Evolutionary conservation across 2,113 vertebrate genomes (phyloP).

Genomic region (Catagonus wagneri): DNA sequence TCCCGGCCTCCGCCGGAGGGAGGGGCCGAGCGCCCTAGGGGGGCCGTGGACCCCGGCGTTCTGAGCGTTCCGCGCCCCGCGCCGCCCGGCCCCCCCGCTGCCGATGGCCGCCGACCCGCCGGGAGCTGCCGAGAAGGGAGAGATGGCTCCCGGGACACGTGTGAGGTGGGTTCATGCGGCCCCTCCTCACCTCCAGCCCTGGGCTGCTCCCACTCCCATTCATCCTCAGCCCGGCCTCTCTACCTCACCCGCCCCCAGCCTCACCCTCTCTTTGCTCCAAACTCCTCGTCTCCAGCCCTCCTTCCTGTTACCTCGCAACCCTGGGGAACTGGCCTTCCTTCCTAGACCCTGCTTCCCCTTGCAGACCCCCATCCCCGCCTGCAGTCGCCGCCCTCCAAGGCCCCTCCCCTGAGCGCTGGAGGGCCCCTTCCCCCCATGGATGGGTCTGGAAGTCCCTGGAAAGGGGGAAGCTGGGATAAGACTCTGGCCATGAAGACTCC

Average conservation of each 20-base stretch:
- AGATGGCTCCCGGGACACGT: conserved; percentile 86
- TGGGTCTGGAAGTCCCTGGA: conserved; percentile 75
- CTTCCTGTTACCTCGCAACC: conserved; percentile 64
- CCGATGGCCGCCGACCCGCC: conserved; percentile 85
- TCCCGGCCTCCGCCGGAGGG: conserved; percentile 83
- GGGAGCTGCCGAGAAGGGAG: conserved; percentile 85
- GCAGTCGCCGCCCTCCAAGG: conserved; percentile 70
- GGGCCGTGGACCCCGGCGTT: conserved; percentile 84
- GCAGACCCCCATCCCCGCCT: conserved; percentile 69
- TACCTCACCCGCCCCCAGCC: conserved; percentile 74
- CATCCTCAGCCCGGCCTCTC: conserved; percentile 74
- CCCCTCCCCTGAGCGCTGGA: conserved; percentile 69
- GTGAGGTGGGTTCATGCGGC: conserved; percentile 83
- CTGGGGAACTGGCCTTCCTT: conserved; percentile 69
- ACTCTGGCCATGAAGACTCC: conserved; percentile 51
- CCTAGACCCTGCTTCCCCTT: conserved; percentile 70
- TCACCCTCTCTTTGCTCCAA: conserved; percentile 69
- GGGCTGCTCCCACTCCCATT: conserved; percentile 80
- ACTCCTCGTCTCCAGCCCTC: conserved; percentile 48
- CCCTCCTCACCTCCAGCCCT: conserved; percentile 73
- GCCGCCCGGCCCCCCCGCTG: conserved; percentile 82
- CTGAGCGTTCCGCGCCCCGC: conserved; percentile 82
- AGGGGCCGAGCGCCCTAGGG: conserved; percentile 83
- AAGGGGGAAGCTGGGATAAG: conserved; percentile 72
- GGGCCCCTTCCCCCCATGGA: conserved; percentile 60